phyloP scores from a whole-genome alignment of 2,113 vertebrate genomes.

The Peromyscus leucopus region DNA sequence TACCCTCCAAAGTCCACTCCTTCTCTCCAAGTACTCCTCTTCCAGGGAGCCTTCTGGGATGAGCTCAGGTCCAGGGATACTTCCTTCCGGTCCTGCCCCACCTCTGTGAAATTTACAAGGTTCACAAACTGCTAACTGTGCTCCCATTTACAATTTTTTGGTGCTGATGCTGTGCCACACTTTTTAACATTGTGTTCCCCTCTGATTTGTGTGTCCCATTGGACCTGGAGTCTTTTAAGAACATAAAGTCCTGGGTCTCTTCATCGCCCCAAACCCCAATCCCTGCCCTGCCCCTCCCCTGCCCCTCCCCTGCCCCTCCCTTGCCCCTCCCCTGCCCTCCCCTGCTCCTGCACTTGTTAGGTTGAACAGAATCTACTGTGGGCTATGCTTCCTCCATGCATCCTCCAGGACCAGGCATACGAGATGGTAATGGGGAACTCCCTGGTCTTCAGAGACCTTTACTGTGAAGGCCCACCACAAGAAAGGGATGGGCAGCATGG shows the following conservation, averaged over 20 bases:
- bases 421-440: not conserved
- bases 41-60: slow-evolving; percentile 23
- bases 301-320: too few species aligned
- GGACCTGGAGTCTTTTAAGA: not conserved
- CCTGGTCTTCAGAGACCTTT: not conserved
- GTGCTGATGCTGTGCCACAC: not conserved
- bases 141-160: slow-evolving; percentile 10
- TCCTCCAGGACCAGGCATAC: not conserved
- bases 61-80: not conserved
- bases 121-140: not conserved
- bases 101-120: not conserved
- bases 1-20: not conserved
- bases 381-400: not conserved
- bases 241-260: not conserved
- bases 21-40: not conserved
- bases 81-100: not conserved
- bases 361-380: not conserved
- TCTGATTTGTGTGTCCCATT: not conserved
- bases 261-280: not conserved
- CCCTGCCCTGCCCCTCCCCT: not conserved
- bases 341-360: not conserved
- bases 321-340: not conserved
- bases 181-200: not conserved
- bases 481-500: not conserved
- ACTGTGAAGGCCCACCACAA: not conserved